Evolutionary conservation across 1,140 invertebrate species (phyloP).

Genomic region (Trinorchestia longiramus): DNA sequence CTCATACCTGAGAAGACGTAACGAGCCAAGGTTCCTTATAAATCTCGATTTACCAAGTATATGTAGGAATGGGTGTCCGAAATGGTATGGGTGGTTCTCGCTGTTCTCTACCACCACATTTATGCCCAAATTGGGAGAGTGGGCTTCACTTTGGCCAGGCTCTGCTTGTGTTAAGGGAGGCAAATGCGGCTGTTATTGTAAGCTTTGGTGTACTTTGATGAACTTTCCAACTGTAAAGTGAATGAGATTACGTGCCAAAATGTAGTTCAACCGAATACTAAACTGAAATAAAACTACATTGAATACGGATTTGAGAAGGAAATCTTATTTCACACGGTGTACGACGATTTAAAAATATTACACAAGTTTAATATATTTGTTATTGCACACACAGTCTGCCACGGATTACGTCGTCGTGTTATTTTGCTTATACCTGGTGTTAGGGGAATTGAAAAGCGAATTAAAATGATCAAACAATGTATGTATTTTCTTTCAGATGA

Average conservation of each 20-base stretch:
- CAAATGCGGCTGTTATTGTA: not conserved
- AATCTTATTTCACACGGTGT: too few relatives aligned
- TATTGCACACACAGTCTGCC: too few relatives aligned
- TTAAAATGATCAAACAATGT: too few relatives aligned
- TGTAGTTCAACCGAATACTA: not conserved
- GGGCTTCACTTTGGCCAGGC: not conserved
- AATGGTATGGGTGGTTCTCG: not conserved
- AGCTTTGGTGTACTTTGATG: not conserved
- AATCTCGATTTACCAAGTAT: not conserved
- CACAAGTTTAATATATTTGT: too few relatives aligned
- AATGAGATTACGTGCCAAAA: not conserved
- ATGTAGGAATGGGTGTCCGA: not conserved
- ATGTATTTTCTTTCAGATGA: too few relatives aligned
- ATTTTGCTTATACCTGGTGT: too few relatives aligned
- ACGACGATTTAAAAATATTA: too few relatives aligned
- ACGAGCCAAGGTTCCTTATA: not conserved
- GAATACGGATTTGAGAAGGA: not conserved
- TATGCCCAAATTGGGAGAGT: not conserved
- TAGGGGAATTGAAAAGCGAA: too few relatives aligned
- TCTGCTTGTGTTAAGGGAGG: not conserved
- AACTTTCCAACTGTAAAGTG: not conserved
- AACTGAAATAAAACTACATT: not conserved
- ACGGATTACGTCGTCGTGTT: too few relatives aligned
- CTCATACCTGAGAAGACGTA: too few relatives aligned
- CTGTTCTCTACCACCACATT: not conserved